Evolutionary conservation across 1,140 invertebrate genomes (phyloP).

Genomic region (Amphibalanus amphitrite): DNA sequence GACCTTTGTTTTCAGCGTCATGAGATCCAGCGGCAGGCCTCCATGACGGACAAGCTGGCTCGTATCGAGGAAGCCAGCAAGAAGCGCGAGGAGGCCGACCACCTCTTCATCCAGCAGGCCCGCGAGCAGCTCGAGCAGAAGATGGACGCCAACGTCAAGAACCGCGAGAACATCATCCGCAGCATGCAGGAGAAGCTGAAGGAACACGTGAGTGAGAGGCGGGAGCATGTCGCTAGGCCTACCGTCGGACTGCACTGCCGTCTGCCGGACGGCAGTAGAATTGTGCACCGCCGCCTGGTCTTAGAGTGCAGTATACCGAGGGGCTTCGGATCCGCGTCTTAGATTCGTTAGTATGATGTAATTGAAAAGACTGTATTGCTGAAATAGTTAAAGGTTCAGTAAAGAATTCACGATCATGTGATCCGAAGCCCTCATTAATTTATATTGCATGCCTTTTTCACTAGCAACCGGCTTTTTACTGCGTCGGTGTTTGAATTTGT

Average conservation of each 20-base stretch:
- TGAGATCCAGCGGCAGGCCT: conserved; percentile 16
- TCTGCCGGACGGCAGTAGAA: too few species aligned
- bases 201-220: conserved; percentile 55
- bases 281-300: too few species aligned
- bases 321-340: not conserved
- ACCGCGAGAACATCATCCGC: conserved; percentile 69
- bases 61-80: conserved; percentile 77
- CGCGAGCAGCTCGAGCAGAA: conserved; percentile 72
- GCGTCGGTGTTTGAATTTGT: too few species aligned
- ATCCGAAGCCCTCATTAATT: not conserved
- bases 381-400: too few species aligned
- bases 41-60: conserved; percentile 55
- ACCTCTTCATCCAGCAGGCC: conserved; percentile 59
- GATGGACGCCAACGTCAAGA: conserved; percentile 71
- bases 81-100: conserved; percentile 70
- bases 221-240: conserved; percentile 5
- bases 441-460: not conserved
- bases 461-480: not conserved
- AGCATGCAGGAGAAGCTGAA: conserved; percentile 72
- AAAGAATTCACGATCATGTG: too few species aligned
- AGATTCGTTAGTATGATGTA: too few species aligned
- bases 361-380: too few species aligned
- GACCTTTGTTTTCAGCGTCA: not conserved
- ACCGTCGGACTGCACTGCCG: too few species aligned
- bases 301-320: too few species aligned